These are phyloP conservation scores for Drosophila meridiana DNA, from an alignment of 2,888 invertebrate genomes.

Conservation along the genomic window DNA sequence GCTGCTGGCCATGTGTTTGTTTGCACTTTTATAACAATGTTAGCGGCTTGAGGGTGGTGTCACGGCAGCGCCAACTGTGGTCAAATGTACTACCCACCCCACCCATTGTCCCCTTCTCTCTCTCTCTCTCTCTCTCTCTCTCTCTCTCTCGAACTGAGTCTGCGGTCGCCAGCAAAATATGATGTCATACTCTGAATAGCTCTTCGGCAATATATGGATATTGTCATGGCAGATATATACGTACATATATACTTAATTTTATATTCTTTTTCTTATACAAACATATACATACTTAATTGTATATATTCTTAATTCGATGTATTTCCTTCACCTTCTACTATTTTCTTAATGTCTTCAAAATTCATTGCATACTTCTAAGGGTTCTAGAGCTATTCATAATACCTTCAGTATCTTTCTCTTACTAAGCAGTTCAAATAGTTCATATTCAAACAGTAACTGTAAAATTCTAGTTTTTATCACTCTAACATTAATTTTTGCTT, in stretches of 20 bases:
- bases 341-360: background rate
- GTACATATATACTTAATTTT: no score
- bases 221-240: background rate
- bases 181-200: conserved; percentile 76
- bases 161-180: conserved; percentile 69
- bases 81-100: background rate
- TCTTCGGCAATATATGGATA: conserved; percentile 2
- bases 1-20: conserved; percentile 59
- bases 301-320: background rate
- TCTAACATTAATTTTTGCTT: background rate
- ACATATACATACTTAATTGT: no score
- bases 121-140: background rate
- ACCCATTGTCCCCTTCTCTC: background rate
- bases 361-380: conserved; percentile 5
- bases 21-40: conserved; percentile 82
- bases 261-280: no score
- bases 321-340: background rate
- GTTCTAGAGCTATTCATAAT: background rate
- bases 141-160: conserved; percentile 6
- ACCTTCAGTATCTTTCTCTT: background rate
- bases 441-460: no score
- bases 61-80: conserved; percentile 25
- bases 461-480: background rate
- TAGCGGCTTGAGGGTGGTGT: conserved; percentile 47
- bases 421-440: background rate